Evolutionary conservation across 2,888 invertebrate species (phyloP).

Genomic region (Malachius bipustulatus): DNA sequence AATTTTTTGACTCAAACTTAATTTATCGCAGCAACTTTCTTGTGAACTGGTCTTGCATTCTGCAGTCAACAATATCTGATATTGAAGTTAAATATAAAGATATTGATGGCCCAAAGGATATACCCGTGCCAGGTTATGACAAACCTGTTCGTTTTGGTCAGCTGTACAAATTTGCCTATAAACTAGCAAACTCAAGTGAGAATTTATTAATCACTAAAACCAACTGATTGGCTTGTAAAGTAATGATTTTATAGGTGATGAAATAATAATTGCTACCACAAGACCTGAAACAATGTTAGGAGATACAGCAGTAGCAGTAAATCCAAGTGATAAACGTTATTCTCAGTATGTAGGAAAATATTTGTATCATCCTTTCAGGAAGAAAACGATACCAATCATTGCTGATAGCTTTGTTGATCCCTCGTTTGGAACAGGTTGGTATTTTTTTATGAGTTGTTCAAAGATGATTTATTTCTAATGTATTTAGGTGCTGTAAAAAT

Average conservation of each 20-base stretch:
- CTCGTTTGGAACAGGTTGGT: slow-evolving; percentile 83
- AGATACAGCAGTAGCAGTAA: slow-evolving; percentile 95
- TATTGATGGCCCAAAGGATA: slow-evolving; percentile 68
- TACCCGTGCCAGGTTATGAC: slow-evolving; percentile 86
- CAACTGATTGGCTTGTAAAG: no score
- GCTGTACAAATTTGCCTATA: slow-evolving; percentile 84
- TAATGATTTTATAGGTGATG: slow-evolving; percentile 43
- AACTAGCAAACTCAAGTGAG: slow-evolving; percentile 47
- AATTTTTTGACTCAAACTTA: slow-evolving; percentile 45
- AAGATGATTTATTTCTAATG: no score
- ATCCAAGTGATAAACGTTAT: slow-evolving; percentile 84
- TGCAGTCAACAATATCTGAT: slow-evolving; percentile 97
- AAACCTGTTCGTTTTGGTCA: slow-evolving; percentile 83
- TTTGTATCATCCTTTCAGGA: slow-evolving; percentile 79
- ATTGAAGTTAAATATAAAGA: slow-evolving; percentile 97
- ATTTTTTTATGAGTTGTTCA: no score
- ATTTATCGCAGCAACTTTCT: slow-evolving; percentile 90
- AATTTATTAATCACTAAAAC: no score
- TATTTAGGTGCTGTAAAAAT: slow-evolving; percentile 99
- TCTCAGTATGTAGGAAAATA: slow-evolving; percentile 58
- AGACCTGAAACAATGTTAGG: slow-evolving; percentile 97
- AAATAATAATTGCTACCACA: slow-evolving; percentile 91
- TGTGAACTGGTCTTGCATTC: slow-evolving; percentile 96
- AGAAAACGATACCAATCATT: slow-evolving; percentile 74
- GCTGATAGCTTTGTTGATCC: slow-evolving; percentile 91